A percentile compares a stretch with the other conserved stretches of the same genome.
These are phyloP conservation scores for Xenentodon cancila DNA, from an alignment of 2,797 vertebrate genomes.

Conservation along the genomic window DNA sequence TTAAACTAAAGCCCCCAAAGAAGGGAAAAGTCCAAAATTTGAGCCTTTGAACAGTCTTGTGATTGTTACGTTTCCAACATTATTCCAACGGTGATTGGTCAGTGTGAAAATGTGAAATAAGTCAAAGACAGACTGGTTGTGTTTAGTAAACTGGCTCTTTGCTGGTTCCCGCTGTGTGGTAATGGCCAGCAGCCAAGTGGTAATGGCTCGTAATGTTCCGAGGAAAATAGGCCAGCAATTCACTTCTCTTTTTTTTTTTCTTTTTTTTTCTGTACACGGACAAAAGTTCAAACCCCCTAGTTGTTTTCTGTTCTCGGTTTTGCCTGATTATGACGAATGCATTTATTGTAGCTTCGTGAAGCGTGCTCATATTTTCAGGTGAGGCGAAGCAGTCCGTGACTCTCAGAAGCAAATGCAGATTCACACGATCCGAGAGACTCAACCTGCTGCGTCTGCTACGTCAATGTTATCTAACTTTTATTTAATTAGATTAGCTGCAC, in stretches of 20 bases:
- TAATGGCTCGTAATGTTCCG: slow-evolving; percentile 66
- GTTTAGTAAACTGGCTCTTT: slow-evolving; percentile 35
- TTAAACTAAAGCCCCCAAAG: too few relatives aligned
- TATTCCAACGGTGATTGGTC: neutral
- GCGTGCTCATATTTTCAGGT: neutral
- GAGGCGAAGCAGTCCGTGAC: neutral
- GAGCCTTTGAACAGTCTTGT: too few relatives aligned
- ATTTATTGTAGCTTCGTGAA: slow-evolving; percentile 4
- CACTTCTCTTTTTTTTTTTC: slow-evolving; percentile 4
- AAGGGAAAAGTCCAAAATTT: too few relatives aligned
- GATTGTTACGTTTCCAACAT: too few relatives aligned
- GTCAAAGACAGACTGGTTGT: neutral
- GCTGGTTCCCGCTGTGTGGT: slow-evolving; percentile 37
- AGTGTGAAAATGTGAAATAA: neutral
- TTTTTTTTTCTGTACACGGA: slow-evolving; percentile 27
- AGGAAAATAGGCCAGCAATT: slow-evolving; percentile 58
- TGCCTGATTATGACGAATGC: slow-evolving; percentile 4
- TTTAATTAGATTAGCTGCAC: slow-evolving; percentile 1
- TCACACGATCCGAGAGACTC: neutral
- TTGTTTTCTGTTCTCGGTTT: slow-evolving; percentile 8
- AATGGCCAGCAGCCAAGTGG: slow-evolving; percentile 43
- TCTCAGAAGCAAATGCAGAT: neutral
- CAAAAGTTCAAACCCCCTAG: slow-evolving; percentile 49
- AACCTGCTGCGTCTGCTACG: neutral
- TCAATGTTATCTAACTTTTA: slow-evolving; percentile 1